A percentile compares a stretch with the other conserved stretches of the same genome.
Evolutionary conservation across 2,888 invertebrate species (phyloP).

Genomic region (Carpatolechia fugitivella): DNA sequence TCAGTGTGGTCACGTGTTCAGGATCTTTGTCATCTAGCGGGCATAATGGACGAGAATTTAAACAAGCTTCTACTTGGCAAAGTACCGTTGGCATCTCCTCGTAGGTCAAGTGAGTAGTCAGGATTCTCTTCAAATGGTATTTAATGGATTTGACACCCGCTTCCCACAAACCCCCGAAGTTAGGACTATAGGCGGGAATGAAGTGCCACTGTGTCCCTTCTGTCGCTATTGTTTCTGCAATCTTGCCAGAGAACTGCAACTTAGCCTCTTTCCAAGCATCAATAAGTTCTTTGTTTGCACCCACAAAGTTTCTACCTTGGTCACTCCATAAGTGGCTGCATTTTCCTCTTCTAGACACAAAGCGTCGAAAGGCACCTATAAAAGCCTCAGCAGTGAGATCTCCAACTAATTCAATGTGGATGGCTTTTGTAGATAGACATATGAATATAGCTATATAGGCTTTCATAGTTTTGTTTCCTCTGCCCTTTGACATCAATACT

Average conservation of each 20-base stretch:
- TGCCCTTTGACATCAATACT: conserved; percentile 24
- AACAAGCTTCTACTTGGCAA: conserved; percentile 23
- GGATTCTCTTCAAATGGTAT: conserved; percentile 22
- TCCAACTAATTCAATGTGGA: conserved; percentile 36
- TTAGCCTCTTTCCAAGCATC: conserved; percentile 4
- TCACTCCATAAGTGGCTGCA: conserved; percentile 27
- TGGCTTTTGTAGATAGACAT: conserved; percentile 29
- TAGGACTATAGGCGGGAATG: conserved; percentile 24
- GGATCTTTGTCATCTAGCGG: conserved; percentile 10
- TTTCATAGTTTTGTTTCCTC: conserved; percentile 27
- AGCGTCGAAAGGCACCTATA: conserved; percentile 27
- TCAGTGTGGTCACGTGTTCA: conserved; percentile 20
- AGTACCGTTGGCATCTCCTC: conserved; percentile 20
- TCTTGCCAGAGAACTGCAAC: conserved; percentile 20
- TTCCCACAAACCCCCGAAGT: conserved; percentile 30
- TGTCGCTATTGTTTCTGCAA: conserved; percentile 9
- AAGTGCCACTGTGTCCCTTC: conserved; percentile 29
- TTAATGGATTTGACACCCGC: conserved; percentile 27
- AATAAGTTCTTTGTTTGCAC: conserved; percentile 22
- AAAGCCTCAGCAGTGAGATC: conserved; percentile 33
- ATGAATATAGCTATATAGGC: conserved; percentile 32
- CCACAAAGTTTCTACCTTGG: conserved; percentile 28
- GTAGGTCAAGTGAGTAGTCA: conserved; percentile 20
- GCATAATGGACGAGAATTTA: conserved; percentile 25
- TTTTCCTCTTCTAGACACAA: conserved; percentile 26